Conservation (phyloP, 23 tunicate genomes). For the Styela clava region DNA sequence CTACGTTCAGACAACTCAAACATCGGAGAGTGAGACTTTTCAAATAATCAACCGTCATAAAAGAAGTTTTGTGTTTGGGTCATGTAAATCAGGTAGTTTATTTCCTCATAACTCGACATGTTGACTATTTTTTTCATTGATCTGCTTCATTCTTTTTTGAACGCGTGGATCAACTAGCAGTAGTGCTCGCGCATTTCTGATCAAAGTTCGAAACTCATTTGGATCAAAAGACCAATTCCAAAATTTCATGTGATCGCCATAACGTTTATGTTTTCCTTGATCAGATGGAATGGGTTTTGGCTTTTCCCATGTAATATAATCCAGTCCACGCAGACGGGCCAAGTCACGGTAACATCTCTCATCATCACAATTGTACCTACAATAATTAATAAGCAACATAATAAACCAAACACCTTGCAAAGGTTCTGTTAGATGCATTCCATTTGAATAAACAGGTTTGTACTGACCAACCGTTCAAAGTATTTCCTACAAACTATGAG, state of each 20-base stretch:
- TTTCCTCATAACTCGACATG: neutral
- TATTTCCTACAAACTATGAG: too few species aligned
- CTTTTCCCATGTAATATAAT: conserved; percentile 77
- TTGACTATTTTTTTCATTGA: too few species aligned
- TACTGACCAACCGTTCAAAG: neutral
- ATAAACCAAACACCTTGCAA: conserved; percentile 1
- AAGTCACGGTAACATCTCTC: conserved; percentile 68
- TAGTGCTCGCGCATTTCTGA: conserved; percentile 30
- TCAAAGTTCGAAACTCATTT: conserved; percentile 34
- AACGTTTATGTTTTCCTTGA: conserved; percentile 57
- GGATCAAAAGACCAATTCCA: conserved; percentile 93
- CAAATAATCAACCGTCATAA: too few species aligned
- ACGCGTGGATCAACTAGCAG: neutral
- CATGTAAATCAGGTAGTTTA: too few species aligned
- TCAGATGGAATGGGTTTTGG: conserved; percentile 41
- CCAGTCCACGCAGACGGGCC: conserved; percentile 75
- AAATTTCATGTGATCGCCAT: conserved; percentile 86
- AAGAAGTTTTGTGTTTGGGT: too few species aligned
- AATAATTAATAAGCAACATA: neutral
- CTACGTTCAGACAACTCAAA: too few species aligned
- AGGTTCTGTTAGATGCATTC: neutral
- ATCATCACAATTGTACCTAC: conserved; percentile 88
- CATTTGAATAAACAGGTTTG: neutral
- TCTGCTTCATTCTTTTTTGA: neutral
- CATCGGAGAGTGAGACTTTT: too few species aligned